Conservation (phyloP, 1,140 invertebrate genomes). For the Cherax quadricarinatus region DNA sequence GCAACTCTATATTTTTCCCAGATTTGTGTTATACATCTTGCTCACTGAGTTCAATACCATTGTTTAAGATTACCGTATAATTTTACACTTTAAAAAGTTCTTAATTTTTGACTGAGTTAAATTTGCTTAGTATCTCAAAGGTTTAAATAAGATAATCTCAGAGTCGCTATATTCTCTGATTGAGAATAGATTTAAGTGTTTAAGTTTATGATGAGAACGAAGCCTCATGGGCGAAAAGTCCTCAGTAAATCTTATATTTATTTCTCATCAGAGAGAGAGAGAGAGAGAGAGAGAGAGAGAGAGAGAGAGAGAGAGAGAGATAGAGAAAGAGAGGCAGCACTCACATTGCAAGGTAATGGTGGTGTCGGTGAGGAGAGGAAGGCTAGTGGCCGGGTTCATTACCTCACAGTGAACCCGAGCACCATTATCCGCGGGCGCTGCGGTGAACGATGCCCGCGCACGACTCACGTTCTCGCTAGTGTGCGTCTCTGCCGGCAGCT, state of each 20-base stretch:
- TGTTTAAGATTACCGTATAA: too few relatives aligned
- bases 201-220: too few relatives aligned
- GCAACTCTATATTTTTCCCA: too few relatives aligned
- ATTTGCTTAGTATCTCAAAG: too few relatives aligned
- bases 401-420: constrained; percentile 7
- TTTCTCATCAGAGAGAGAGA: not conserved
- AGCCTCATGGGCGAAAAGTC: not conserved
- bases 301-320: constrained; percentile 16
- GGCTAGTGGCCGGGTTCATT: constrained; percentile 3
- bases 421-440: constrained; percentile 33
- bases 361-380: constrained; percentile 15
- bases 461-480: constrained; percentile 2
- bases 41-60: too few relatives aligned
- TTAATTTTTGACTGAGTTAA: too few relatives aligned
- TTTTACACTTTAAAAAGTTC: too few relatives aligned
- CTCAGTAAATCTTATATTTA: not conserved
- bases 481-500: constrained; percentile 7
- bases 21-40: too few relatives aligned
- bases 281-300: not conserved
- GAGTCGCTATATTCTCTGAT: too few relatives aligned
- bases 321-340: not conserved
- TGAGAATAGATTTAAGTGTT: too few relatives aligned
- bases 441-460: constrained; percentile 21
- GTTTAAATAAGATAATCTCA: too few relatives aligned
- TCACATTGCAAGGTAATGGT: constrained; percentile 31